These are phyloP conservation scores for Neogobius melanostomus DNA, from an alignment of 2,113 vertebrate species.

Conservation along the genomic window DNA sequence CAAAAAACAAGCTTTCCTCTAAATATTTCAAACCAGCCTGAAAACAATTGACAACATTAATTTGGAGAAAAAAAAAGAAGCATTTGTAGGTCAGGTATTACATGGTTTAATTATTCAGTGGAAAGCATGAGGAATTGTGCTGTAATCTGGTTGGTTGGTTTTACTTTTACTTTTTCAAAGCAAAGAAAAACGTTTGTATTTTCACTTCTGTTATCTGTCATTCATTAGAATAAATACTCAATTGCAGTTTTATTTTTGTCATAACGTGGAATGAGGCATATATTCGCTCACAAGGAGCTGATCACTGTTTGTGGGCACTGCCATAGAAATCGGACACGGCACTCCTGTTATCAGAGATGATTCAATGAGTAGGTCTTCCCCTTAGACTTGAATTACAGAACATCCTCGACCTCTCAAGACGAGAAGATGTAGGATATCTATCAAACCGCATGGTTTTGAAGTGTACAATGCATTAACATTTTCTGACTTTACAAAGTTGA, in stretches of 20 bases:
- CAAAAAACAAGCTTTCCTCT: constrained; percentile 44
- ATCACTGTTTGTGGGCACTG: too few relatives aligned
- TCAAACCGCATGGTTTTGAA: neutral
- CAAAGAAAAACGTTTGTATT: constrained; percentile 66
- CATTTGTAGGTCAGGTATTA: neutral
- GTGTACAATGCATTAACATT: neutral
- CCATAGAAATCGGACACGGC: too few relatives aligned
- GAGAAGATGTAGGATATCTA: too few relatives aligned
- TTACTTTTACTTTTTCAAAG: constrained; percentile 60
- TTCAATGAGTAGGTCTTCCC: too few relatives aligned
- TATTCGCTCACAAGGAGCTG: too few relatives aligned
- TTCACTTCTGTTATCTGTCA: constrained; percentile 55
- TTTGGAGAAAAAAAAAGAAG: neutral
- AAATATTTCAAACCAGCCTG: neutral
- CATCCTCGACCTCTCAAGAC: too few relatives aligned
- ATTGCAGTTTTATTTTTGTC: too few relatives aligned
- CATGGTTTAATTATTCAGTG: constrained; percentile 14
- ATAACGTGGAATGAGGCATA: too few relatives aligned
- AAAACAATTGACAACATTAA: neutral
- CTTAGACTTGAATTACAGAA: too few relatives aligned
- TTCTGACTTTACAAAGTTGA: neutral
- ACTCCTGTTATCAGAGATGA: too few relatives aligned
- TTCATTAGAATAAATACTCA: constrained; percentile 68
- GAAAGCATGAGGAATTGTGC: constrained; percentile 35
- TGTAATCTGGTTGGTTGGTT: constrained; percentile 46